Evolutionary conservation across 2,113 vertebrate genomes (phyloP).

Genomic region (Stegostoma tigrinum): DNA sequence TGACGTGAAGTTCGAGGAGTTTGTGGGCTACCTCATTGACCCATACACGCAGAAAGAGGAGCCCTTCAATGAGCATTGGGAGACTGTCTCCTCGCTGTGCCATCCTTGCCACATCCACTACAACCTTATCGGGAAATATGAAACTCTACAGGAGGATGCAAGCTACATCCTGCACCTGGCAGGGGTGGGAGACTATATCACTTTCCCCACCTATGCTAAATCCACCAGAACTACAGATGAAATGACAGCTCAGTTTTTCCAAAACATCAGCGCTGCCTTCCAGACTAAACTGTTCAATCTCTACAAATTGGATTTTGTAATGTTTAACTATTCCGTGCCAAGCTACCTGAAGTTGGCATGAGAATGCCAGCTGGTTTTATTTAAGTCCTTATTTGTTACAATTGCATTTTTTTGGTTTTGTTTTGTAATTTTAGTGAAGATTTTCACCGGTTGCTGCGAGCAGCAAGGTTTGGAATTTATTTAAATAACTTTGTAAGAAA

Average conservation of each 20-base stretch:
- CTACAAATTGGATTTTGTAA: slow-evolving; percentile 96
- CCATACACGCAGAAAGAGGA: slow-evolving; percentile 84
- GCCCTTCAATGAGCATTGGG: slow-evolving; percentile 96
- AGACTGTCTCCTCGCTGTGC: slow-evolving; percentile 87
- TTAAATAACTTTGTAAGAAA: slow-evolving; percentile 70
- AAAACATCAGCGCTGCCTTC: slow-evolving; percentile 88
- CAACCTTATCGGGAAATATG: slow-evolving; percentile 93
- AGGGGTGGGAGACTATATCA: slow-evolving; percentile 71
- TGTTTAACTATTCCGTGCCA: slow-evolving; percentile 97
- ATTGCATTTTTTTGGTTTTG: neutral
- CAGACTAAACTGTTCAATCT: slow-evolving; percentile 86
- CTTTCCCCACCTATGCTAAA: slow-evolving; percentile 88
- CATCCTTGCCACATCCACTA: slow-evolving; percentile 97
- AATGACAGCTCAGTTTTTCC: slow-evolving; percentile 95
- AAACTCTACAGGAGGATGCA: slow-evolving; percentile 87
- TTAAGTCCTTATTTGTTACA: slow-evolving; percentile 38
- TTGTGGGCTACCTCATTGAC: slow-evolving; percentile 83
- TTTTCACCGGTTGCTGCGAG: slow-evolving; percentile 80
- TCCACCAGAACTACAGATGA: slow-evolving; percentile 94
- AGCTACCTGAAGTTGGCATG: slow-evolving; percentile 88
- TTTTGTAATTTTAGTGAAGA: slow-evolving; percentile 72
- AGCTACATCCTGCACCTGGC: slow-evolving; percentile 80
- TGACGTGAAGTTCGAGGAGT: slow-evolving; percentile 87
- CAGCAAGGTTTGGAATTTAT: slow-evolving; percentile 78
- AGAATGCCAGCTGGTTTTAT: slow-evolving; percentile 42